Evolutionary conservation across 1,140 invertebrate species (phyloP).

Genomic region (Campodea augens): DNA sequence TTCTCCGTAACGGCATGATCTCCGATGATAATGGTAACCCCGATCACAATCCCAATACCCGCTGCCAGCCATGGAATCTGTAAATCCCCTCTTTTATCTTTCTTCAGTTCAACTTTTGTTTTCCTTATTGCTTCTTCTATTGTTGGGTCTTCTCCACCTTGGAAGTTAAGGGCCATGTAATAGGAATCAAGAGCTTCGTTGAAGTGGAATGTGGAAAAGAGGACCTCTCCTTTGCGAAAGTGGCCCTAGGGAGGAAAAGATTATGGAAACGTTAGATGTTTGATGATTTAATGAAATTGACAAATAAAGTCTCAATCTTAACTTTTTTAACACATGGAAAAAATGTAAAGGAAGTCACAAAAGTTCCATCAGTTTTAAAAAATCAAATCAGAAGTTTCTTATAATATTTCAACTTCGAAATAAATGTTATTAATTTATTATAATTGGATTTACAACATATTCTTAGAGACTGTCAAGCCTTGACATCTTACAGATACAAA

Average conservation of each 20-base stretch:
- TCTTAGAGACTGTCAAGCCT: too few relatives aligned
- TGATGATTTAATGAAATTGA: too few relatives aligned
- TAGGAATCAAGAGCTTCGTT: conserved; percentile 50
- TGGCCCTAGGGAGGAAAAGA: conserved; percentile 38
- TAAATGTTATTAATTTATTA: too few relatives aligned
- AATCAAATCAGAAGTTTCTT: too few relatives aligned
- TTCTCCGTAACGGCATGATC: conserved; percentile 44
- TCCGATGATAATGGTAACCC: conserved; percentile 44
- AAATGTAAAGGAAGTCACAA: too few relatives aligned
- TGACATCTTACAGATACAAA: too few relatives aligned
- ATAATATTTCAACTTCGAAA: too few relatives aligned
- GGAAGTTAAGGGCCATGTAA: conserved; percentile 38
- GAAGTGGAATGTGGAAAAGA: conserved; percentile 44
- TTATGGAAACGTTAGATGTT: neutral
- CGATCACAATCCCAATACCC: conserved; percentile 47
- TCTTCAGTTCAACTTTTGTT: conserved; percentile 35
- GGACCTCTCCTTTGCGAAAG: conserved; percentile 57
- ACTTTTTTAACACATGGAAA: too few relatives aligned
- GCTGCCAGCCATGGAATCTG: conserved; percentile 55
- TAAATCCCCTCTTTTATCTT: conserved; percentile 35
- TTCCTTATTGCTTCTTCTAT: conserved; percentile 41
- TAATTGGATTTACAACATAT: too few relatives aligned
- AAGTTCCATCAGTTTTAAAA: too few relatives aligned
- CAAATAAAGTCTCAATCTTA: too few relatives aligned
- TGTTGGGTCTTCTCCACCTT: conserved; percentile 40